phyloP scores from a whole-genome alignment of 2,113 vertebrate genomes.

The Lepisosteus osseus region DNA sequence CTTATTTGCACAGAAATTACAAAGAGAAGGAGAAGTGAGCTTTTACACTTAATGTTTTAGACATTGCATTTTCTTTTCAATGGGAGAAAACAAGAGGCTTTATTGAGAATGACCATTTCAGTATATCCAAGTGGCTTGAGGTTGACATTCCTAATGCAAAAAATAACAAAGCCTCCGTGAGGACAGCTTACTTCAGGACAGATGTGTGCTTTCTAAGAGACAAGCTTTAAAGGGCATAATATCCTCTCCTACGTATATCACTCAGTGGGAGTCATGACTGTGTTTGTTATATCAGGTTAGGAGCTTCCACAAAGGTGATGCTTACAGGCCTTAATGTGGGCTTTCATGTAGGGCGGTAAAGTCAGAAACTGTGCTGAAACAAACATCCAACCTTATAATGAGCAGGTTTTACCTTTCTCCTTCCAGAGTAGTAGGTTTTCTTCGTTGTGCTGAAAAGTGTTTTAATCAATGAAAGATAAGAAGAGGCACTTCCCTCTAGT shows the following conservation, averaged over 20 bases:
- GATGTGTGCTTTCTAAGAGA: slow-evolving; percentile 52
- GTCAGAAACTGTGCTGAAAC: slow-evolving; percentile 40
- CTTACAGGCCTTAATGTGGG: slow-evolving; percentile 61
- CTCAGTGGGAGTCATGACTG: slow-evolving; percentile 52
- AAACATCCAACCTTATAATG: slow-evolving; percentile 44
- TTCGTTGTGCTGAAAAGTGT: slow-evolving; percentile 36
- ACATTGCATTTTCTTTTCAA: slow-evolving; percentile 51
- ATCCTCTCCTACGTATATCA: slow-evolving; percentile 51
- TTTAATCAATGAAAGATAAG: slow-evolving; percentile 44
- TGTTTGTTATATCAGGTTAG: slow-evolving; percentile 30
- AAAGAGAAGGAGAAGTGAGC: slow-evolving; percentile 54
- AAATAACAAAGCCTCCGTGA: slow-evolving; percentile 21
- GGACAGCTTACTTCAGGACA: slow-evolving; percentile 54
- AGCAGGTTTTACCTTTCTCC: slow-evolving; percentile 53
- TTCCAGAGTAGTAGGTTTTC: slow-evolving; percentile 51
- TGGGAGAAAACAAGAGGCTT: slow-evolving; percentile 55
- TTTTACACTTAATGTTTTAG: slow-evolving; percentile 62
- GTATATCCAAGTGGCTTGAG: slow-evolving; percentile 60
- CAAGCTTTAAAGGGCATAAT: slow-evolving; percentile 70
- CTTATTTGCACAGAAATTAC: slow-evolving; percentile 69
- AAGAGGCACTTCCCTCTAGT: slow-evolving; percentile 57
- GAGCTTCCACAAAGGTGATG: slow-evolving; percentile 44
- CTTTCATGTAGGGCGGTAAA: slow-evolving; percentile 39
- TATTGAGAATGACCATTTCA: slow-evolving; percentile 57
- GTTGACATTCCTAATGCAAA: slow-evolving; percentile 58